A percentile compares a stretch with the other conserved stretches of the same genome.
Evolutionary conservation across 2,113 vertebrate genomes (phyloP).

Genomic region (Cavia aperea): DNA sequence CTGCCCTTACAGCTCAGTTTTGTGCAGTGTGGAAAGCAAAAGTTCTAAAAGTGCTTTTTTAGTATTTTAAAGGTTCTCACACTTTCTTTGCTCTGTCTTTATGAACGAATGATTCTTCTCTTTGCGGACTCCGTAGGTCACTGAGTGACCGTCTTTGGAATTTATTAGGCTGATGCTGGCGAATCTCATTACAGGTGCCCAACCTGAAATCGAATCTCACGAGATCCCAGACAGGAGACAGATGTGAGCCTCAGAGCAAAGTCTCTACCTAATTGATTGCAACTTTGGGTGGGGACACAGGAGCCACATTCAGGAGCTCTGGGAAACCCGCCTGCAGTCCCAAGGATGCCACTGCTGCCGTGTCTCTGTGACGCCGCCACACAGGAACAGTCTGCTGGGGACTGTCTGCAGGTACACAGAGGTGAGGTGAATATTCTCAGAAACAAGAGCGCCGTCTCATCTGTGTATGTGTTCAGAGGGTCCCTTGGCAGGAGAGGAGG

Average conservation of each 20-base stretch:
- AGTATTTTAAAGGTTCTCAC: neutral
- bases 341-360: neutral
- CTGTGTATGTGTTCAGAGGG: neutral
- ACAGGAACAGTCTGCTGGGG: neutral
- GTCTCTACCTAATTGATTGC: neutral
- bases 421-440: neutral
- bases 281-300: neutral
- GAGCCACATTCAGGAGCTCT: neutral
- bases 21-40: constrained; percentile 4
- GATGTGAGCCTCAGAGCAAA: neutral
- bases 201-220: neutral
- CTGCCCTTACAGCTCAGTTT: neutral
- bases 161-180: neutral
- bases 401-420: neutral
- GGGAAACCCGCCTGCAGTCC: neutral
- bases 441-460: neutral
- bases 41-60: neutral
- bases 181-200: neutral
- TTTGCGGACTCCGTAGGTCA: neutral
- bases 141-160: neutral
- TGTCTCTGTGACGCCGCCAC: neutral
- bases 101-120: neutral
- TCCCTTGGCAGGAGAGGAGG: neutral
- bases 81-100: neutral
- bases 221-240: neutral